Evolutionary conservation across 2,797 vertebrate species (phyloP).

Genomic region (Carapus acus): DNA sequence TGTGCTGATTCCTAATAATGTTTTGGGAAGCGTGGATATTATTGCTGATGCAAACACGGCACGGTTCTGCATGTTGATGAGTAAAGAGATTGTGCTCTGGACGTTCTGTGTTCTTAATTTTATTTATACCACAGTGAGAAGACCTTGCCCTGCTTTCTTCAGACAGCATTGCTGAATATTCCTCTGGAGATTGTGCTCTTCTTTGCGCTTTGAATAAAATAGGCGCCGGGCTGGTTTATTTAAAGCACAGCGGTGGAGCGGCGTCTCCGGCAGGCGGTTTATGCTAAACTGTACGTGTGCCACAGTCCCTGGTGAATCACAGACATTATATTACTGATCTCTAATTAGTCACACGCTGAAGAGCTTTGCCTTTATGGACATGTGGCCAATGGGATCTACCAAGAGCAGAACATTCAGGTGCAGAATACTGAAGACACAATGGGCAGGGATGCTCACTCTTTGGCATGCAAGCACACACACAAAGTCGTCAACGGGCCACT

Average conservation of each 20-base stretch:
- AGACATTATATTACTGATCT: conserved; percentile 7
- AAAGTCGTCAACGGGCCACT: background rate
- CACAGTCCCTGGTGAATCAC: background rate
- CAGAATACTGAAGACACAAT: background rate
- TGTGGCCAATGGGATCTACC: background rate
- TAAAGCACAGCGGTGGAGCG: background rate
- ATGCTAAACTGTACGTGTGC: background rate
- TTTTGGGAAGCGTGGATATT: too few relatives aligned
- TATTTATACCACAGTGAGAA: background rate
- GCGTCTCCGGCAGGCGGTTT: conserved; percentile 2
- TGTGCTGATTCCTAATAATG: too few relatives aligned
- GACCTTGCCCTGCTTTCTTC: conserved; percentile 5
- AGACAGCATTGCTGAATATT: background rate
- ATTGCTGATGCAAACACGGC: background rate
- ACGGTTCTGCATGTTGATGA: background rate
- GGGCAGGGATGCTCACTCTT: background rate
- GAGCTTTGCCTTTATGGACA: conserved; percentile 6
- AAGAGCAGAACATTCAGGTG: background rate
- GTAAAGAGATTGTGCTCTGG: background rate
- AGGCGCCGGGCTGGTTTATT: conserved; percentile 6
- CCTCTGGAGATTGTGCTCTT: background rate
- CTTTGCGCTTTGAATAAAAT: conserved; percentile 7
- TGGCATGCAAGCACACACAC: background rate
- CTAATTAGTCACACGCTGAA: background rate
- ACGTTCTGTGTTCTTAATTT: background rate